Evolutionary conservation across 2,113 vertebrate species (phyloP).

Genomic region (Marmota flaviventris): DNA sequence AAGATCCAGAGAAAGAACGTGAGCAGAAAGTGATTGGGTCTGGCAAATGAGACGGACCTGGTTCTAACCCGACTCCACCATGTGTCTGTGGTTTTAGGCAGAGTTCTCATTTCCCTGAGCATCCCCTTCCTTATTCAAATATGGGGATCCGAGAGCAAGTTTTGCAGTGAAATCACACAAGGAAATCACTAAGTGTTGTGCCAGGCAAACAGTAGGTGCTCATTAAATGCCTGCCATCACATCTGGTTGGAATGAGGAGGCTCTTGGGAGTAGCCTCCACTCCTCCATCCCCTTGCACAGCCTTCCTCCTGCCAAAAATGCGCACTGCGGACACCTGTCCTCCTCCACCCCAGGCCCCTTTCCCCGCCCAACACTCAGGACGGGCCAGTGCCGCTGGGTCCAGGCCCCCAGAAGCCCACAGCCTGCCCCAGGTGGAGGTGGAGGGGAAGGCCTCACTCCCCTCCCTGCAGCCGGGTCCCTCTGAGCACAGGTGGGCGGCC

Average conservation of each 20-base stretch:
- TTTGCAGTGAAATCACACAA: not conserved
- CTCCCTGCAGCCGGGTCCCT: too few relatives aligned
- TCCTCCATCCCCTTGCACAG: not conserved
- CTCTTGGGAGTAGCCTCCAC: not conserved
- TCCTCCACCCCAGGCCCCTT: not conserved
- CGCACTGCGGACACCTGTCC: not conserved
- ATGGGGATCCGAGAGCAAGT: fast-evolving
- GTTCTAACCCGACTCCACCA: not conserved
- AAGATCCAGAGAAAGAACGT: not conserved
- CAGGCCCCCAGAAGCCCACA: not conserved
- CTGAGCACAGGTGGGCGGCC: too few relatives aligned
- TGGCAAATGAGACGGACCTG: not conserved
- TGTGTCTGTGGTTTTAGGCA: constrained; percentile 20
- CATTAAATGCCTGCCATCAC: not conserved
- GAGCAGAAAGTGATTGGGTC: not conserved
- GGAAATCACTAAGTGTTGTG: not conserved
- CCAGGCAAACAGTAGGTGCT: not conserved
- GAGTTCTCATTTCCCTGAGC: not conserved
- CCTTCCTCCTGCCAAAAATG: not conserved
- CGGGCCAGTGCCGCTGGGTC: not conserved
- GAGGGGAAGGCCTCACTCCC: not conserved
- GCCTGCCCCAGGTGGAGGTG: not conserved
- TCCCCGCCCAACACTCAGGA: not conserved
- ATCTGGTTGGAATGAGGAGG: not conserved
- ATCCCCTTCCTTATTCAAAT: not conserved